phyloP scores from a whole-genome alignment of 2,113 vertebrate genomes.

The Parotia lawesii region DNA sequence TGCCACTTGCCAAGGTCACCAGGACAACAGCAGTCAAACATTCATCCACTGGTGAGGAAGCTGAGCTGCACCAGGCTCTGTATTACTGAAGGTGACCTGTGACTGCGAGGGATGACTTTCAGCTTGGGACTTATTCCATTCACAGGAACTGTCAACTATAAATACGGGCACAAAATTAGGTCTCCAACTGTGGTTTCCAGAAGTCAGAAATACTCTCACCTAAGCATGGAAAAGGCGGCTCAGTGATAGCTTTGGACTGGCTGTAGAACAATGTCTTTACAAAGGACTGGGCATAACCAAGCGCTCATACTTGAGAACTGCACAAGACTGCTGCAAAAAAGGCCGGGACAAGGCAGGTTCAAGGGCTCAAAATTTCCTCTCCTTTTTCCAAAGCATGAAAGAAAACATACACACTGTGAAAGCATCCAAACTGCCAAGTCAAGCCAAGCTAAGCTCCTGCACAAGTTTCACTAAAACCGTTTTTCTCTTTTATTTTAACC shows the following conservation, averaged over 20 bases:
- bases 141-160: background rate
- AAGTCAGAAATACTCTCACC: background rate
- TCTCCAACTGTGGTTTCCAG: background rate
- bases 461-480: background rate
- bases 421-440: background rate
- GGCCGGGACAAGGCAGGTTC: background rate
- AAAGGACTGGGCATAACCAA: background rate
- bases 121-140: background rate
- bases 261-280: background rate
- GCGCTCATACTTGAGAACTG: background rate
- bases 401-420: background rate
- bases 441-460: background rate
- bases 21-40: background rate
- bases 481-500: background rate
- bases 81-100: background rate
- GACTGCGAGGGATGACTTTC: background rate
- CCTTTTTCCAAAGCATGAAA: background rate
- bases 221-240: background rate
- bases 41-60: background rate
- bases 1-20: slow-evolving; percentile 4
- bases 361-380: background rate
- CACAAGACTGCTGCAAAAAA: background rate
- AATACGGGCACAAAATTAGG: background rate
- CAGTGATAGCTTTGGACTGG: background rate
- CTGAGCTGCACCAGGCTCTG: background rate